Evolutionary conservation across 2,888 invertebrate genomes (phyloP).

Genomic region (Hemistola chrysoprasaria): DNA sequence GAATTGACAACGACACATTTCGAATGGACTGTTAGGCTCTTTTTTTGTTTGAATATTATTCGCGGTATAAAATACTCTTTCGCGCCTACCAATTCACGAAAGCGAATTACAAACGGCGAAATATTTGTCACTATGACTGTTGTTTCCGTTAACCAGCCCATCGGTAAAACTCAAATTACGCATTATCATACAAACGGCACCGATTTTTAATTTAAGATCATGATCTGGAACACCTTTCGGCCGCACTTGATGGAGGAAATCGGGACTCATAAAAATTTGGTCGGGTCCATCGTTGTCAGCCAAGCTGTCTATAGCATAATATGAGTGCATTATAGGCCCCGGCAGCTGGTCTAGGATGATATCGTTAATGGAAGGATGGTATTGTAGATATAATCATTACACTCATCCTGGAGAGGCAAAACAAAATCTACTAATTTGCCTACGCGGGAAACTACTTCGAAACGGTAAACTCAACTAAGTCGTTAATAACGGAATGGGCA

Average conservation of each 20-base stretch:
- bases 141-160: constrained; percentile 6
- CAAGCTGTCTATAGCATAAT: neutral
- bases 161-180: constrained; percentile 6
- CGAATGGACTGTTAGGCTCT: constrained; percentile 4
- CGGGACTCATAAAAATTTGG: constrained; percentile 2
- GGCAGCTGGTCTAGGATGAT: neutral
- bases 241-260: constrained; percentile 1
- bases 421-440: constrained; percentile 4
- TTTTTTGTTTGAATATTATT: constrained; percentile 1
- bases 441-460: constrained; percentile 3
- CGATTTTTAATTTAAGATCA: constrained; percentile 3
- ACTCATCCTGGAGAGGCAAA: neutral
- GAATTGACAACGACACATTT: constrained; percentile 11
- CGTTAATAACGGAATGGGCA: too few species aligned
- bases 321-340: constrained; percentile 3
- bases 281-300: constrained; percentile 3
- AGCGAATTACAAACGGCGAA: constrained; percentile 3
- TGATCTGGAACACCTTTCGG: constrained; percentile 2
- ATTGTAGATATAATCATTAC: neutral
- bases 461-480: too few species aligned
- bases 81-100: neutral
- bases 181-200: constrained; percentile 4
- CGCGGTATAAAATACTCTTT: constrained; percentile 5
- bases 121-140: constrained; percentile 3
- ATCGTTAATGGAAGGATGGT: constrained; percentile 4